Base-by-base conservation (phyloP, 1,140 invertebrate genomes). In the Globodera rostochiensis region DNA sequence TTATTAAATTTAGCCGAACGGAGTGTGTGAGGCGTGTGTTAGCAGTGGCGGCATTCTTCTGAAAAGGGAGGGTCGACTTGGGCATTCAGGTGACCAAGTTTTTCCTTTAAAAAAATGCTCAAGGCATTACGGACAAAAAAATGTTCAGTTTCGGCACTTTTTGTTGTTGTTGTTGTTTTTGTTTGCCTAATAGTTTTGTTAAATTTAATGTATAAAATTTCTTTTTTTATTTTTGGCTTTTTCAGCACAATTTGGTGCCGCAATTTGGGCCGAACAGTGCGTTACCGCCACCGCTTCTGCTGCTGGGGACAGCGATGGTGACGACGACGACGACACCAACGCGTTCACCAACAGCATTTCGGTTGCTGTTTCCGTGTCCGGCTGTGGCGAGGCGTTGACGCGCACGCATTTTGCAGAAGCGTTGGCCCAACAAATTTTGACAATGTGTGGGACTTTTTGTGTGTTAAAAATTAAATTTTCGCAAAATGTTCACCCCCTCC, bases 201-300 rank as follows among this genome's bases (percentile, higher is more conserved):
- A 36, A 36, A 36, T 36, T 36, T 36, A 36, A 25, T 25, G 0
- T 25, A 25, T 36, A 36, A 36, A 36, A 36, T 36, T 36, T 36
- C 2, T 3, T 36, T 36, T 36, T 36, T 36, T 36, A 36, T 36
- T 36, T 36, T 36, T 36, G 36, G 36, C 36, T 36, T 19, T 64
- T 15, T 64, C 15, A 8, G 82, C 79, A 0, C 74, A 79, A 19
- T 85, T 85, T 71, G 86, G 84, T 25, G 73, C 78, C 49, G 84
- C 75, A 9, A 82, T 85, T 49, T 85, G 84, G 84, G 53, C 84
- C 8, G 86, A 86, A 77, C 64, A 87, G 70, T 36, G 75, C 36
- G 36, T 3, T 3, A 3, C 36, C 36, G 5, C 7, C 13, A 3
- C 5, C 11, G 13, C 13, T 15, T 64, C 57, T 60, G 57, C 57